Evolutionary conservation across 2,888 invertebrate genomes (phyloP), one percentile per base, ranked within the genome.

Genomic region (Tetropium fuscum): DNA sequence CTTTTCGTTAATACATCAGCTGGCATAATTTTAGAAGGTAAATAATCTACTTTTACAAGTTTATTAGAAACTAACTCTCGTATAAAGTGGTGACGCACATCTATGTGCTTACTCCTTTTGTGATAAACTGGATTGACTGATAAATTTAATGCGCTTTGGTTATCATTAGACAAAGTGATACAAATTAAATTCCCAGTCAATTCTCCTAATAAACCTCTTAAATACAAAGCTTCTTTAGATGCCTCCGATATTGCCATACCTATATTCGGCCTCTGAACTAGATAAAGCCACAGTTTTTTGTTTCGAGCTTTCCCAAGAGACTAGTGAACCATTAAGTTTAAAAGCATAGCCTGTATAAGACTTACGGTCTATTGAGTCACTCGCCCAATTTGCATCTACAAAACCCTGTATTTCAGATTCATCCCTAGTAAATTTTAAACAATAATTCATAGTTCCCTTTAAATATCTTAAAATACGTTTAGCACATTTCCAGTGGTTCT

Each of bases 31-130:
- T n/a, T 41, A 7, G 56, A 49, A 7, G 48, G 27, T 19, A 56
- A 38, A 45, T 60, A 55, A 10, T 48, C 18, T 38, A 16, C 25
- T n/a, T n/a, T n/a, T n/a, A n/a, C n/a, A n/a, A n/a, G 30, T 11
- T 47, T 58, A 10, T 34, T 27, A 10, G 62, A n/a, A 11, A 58
- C 30, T 10, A 53, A 58, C 19, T 60, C 60, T 54, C 57, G 44
- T n/a, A 63, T 38, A 32, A 60, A 58, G 53, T 64, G 58, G 41
- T 64, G 44, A 51, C 54, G 43, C 40, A 53, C 54, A 60, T 60
- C 57, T 34, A 64, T 64, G 25, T 64, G 62, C 41, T 61, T 61
- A 7, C 45, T 25, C 1, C 56, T n/a, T 16, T 51, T 45, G 32
- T 64, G 58, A 36, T 22, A 58, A 3, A 58, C 34, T 8, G 43